These are phyloP conservation scores for Xenentodon cancila DNA, from an alignment of 2,797 vertebrate species.

Conservation along the genomic window DNA sequence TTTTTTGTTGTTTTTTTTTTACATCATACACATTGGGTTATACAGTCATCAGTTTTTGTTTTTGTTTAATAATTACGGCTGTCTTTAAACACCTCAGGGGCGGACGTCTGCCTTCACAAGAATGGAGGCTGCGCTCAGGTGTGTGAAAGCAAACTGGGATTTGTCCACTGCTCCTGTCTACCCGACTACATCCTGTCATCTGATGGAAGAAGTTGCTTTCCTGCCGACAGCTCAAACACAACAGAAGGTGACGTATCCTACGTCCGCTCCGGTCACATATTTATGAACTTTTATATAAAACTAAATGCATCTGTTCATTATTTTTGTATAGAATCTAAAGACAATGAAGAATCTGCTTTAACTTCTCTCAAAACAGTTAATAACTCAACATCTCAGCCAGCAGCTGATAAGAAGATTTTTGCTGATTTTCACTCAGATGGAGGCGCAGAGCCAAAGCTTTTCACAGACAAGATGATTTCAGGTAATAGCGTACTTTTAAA, in stretches of 20 bases:
- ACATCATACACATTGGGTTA: no score
- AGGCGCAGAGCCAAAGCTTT: slow-evolving; percentile 48
- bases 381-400: slow-evolving; percentile 15
- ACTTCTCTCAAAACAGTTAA: slow-evolving; percentile 45
- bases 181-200: slow-evolving; percentile 70
- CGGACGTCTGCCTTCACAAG: slow-evolving; percentile 82
- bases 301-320: not conserved
- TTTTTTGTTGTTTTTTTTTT: no score
- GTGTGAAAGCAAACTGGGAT: slow-evolving; percentile 85
- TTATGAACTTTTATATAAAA: not conserved
- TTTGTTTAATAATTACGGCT: no score
- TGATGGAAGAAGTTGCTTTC: slow-evolving; percentile 77
- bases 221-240: slow-evolving; percentile 35
- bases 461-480: slow-evolving; percentile 89
- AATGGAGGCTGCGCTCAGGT: slow-evolving; percentile 89
- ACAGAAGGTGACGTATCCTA: slow-evolving; percentile 72
- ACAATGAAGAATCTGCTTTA: slow-evolving; percentile 26
- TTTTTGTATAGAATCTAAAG: slow-evolving; percentile 56
- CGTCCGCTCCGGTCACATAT: not conserved
- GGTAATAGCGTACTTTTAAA: slow-evolving; percentile 72
- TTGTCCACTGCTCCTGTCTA: slow-evolving; percentile 79
- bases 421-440: slow-evolving; percentile 16
- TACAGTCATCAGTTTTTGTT: no score
- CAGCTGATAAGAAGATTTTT: slow-evolving; percentile 13
- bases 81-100: slow-evolving; percentile 63